These are phyloP conservation scores for Apamea epomidion DNA, from an alignment of 2,888 invertebrate species.

Conservation along the genomic window DNA sequence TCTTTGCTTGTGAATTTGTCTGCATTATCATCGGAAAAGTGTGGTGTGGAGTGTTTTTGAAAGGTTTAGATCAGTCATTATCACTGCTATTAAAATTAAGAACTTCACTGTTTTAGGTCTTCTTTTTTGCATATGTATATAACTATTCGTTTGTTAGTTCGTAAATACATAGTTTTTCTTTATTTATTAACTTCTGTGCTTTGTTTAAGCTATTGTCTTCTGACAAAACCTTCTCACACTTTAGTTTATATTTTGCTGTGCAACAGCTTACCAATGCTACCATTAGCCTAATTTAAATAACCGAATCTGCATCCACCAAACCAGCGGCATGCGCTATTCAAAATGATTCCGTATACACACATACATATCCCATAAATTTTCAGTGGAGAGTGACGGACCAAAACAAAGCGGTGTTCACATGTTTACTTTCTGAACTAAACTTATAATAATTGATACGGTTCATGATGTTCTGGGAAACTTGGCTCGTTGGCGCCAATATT, in stretches of 20 bases:
- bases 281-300: conserved; percentile 43
- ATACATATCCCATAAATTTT: conserved; percentile 50
- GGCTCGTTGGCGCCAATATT: conserved; percentile 73
- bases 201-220: neutral
- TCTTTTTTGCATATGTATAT: neutral
- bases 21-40: neutral
- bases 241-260: neutral
- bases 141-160: neutral
- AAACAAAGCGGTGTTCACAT: conserved; percentile 62
- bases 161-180: neutral
- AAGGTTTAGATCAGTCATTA: too few species aligned
- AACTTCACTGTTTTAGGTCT: neutral
- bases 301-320: conserved; percentile 16
- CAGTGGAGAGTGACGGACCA: conserved; percentile 53
- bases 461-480: conserved; percentile 70
- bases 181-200: neutral
- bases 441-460: conserved; percentile 68
- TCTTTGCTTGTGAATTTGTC: conserved; percentile 6
- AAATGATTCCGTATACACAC: conserved; percentile 49
- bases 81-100: neutral
- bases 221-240: neutral
- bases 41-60: neutral
- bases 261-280: conserved; percentile 20
- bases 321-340: conserved; percentile 28
- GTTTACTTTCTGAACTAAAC: conserved; percentile 65